Percentiles rank a stretch among this genome's conserved stretches.
These are phyloP conservation scores for Aphelinus certus DNA, from an alignment of 1,140 invertebrate genomes.

Conservation along the genomic window DNA sequence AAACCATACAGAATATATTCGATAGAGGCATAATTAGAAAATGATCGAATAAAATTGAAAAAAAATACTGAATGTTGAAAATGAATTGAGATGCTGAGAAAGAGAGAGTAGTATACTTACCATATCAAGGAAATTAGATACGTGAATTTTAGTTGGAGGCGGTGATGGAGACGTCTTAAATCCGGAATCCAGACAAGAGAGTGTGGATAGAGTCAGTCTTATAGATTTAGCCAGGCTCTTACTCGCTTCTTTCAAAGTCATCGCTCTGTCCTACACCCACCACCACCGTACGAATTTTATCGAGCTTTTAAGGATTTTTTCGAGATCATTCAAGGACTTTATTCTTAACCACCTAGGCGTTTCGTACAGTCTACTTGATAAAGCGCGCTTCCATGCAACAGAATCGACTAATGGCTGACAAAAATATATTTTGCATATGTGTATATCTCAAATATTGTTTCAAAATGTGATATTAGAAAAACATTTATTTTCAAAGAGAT, in stretches of 20 bases:
- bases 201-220: conserved; percentile 55
- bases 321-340: conserved; percentile 40
- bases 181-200: conserved; percentile 55
- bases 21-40: neutral
- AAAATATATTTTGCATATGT: too few relatives aligned
- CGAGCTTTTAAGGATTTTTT: conserved; percentile 30
- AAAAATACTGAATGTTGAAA: neutral
- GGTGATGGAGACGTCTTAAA: conserved; percentile 55
- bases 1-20: too few relatives aligned
- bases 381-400: neutral
- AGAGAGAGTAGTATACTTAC: conserved; percentile 43
- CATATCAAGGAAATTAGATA: conserved; percentile 43
- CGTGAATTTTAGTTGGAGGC: conserved; percentile 57
- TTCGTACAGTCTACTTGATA: neutral
- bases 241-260: conserved; percentile 53
- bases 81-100: neutral
- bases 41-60: neutral
- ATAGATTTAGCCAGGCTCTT: conserved; percentile 55
- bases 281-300: conserved; percentile 41
- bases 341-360: conserved; percentile 26
- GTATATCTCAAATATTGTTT: too few relatives aligned
- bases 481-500: too few relatives aligned
- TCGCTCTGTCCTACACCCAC: conserved; percentile 56
- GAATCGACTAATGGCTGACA: conserved; percentile 13
- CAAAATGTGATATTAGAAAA: too few relatives aligned